A percentile compares a stretch with the other conserved stretches of the same genome.
These are phyloP conservation scores for Scomber japonicus DNA, from an alignment of 2,113 vertebrate species.

Conservation along the genomic window DNA sequence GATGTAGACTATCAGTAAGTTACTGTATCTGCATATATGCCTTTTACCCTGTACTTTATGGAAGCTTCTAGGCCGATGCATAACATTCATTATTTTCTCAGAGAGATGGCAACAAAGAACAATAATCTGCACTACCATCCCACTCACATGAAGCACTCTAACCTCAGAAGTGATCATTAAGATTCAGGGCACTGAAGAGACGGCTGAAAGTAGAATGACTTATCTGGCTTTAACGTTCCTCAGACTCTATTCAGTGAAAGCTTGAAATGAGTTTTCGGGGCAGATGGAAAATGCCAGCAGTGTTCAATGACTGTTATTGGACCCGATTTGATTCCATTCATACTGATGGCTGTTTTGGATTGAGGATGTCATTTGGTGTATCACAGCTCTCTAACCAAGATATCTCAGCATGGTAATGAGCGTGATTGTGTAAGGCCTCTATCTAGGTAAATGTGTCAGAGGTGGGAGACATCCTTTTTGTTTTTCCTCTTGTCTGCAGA, in stretches of 20 bases:
- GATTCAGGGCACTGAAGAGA: conserved; percentile 32
- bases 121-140: not conserved
- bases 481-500: conserved; percentile 51
- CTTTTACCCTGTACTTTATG: not conserved
- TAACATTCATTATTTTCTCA: not conserved
- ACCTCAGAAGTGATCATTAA: conserved; percentile 40
- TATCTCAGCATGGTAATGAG: conserved; percentile 33
- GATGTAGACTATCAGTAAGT: not conserved
- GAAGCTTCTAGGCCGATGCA: not conserved
- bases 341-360: not conserved
- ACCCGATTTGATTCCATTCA: conserved; percentile 27
- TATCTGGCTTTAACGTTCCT: conserved; percentile 21
- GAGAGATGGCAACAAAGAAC: conserved; percentile 20
- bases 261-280: conserved; percentile 24
- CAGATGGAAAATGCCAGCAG: conserved; percentile 24
- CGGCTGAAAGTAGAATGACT: conserved; percentile 23
- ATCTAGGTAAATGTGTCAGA: conserved; percentile 63
- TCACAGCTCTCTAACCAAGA: conserved; percentile 23
- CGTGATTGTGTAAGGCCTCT: conserved; percentile 44
- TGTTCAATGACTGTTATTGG: conserved; percentile 18
- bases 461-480: conserved; percentile 40
- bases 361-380: conserved; percentile 6
- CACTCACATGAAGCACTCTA: not conserved
- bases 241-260: conserved; percentile 31
- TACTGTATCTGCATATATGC: not conserved